Evolutionary conservation across 2,888 invertebrate species (phyloP).

Genomic region (Tipula unca): DNA sequence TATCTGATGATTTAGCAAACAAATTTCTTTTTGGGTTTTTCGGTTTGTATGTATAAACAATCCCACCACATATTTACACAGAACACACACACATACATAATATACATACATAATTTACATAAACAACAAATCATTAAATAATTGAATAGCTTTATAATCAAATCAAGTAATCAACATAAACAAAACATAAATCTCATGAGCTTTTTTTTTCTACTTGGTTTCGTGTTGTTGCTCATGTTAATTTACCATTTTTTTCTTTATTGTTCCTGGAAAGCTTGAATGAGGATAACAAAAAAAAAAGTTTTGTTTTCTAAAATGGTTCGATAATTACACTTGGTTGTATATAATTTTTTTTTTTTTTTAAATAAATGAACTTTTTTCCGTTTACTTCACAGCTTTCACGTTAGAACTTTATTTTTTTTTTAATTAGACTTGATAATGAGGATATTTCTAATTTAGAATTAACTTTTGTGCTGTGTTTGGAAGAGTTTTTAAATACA

Average conservation of each 20-base stretch:
- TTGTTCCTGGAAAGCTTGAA: background rate
- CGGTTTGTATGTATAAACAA: background rate
- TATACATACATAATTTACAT: background rate
- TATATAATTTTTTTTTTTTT: background rate
- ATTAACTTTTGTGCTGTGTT: background rate
- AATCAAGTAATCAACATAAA: slow-evolving; percentile 14
- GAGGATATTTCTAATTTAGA: background rate
- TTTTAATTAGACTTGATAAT: background rate
- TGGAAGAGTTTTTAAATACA: background rate
- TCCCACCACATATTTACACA: background rate
- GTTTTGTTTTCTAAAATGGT: background rate
- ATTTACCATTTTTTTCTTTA: background rate
- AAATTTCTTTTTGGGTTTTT: background rate
- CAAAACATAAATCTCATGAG: background rate
- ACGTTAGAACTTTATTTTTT: background rate
- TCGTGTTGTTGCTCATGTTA: background rate
- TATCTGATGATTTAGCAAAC: background rate
- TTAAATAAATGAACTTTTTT: background rate
- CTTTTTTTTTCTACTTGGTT: background rate
- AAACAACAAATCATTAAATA: slow-evolving; percentile 8
- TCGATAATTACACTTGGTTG: background rate
- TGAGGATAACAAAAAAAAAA: background rate
- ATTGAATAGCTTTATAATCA: background rate
- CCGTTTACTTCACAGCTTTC: background rate
- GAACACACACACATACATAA: background rate